Base-by-base conservation (phyloP, 2,797 vertebrate genomes). In the Nyctalus aviator region DNA sequence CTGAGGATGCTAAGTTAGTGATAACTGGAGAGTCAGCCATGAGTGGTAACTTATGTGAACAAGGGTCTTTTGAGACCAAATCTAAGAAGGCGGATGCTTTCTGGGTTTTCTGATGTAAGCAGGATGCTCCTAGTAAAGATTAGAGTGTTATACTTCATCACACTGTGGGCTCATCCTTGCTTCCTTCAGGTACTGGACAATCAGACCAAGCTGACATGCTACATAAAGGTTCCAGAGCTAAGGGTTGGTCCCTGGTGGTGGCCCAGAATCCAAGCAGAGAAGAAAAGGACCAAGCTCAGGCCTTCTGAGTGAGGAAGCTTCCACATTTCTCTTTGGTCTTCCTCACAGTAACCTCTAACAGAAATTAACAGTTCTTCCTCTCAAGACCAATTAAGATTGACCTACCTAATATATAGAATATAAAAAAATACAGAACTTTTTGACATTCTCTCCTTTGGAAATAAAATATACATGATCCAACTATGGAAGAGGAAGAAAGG, bases 391-490 rank as follows among this genome's bases (percentile, higher is more conserved):
- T 98, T 90, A 96, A 97, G 96, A 97, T 95, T 97, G 97, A 98
- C 91, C 97, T 97, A 98, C 85, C 89, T 97, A 81, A 95, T 97
- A 91, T 97, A 97, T 37, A 94, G 97, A 98, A 98, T 97, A 97
- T 98, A 98, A 98, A 98, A 98, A 98, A 97, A 97, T 96, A 98
- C 98, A 98, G 96, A 98, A 97, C 97, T 87, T 97, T 98, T 95
- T 97, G 95, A 83, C 91, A 27, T 95, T 78, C 90, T 77, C 92
- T 97, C 94, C 96, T 97, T 97, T 96, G 95, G 91, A 97, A 98
- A 97, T 97, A 97, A 98, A 98, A 98, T 97, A 98, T 98, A 98
- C 98, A 98, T 96, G 89, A 97, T 97, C 50, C 75, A 82, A 66
- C 95, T 96, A 97, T 85, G 97, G 83, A 98, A 97, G 94, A 97